phyloP scores from a whole-genome alignment of 37 sponge, comb jelly and placozoan species.

The Beroe forskalii region DNA sequence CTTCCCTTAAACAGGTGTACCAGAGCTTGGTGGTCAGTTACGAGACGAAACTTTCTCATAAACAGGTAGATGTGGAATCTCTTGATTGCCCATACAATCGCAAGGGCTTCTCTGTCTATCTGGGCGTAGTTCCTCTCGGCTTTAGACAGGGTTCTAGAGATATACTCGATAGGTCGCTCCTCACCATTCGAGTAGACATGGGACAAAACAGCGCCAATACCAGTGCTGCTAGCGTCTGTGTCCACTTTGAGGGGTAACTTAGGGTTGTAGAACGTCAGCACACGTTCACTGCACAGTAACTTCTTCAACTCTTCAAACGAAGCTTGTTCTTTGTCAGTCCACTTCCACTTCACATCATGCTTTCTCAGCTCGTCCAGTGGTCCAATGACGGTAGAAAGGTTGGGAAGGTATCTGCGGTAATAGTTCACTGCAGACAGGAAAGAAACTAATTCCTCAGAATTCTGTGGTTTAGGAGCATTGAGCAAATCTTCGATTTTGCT shows the following conservation, averaged over 20 bases:
- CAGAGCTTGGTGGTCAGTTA: not conserved
- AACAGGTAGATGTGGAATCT: not conserved
- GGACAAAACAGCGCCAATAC: slow-evolving; percentile 68
- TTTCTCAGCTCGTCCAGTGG: slow-evolving; percentile 66
- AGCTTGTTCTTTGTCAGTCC: slow-evolving; percentile 64
- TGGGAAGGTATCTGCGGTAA: slow-evolving; percentile 65
- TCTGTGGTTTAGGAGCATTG: slow-evolving; percentile 58
- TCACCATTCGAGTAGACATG: slow-evolving; percentile 63
- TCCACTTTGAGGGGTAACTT: slow-evolving; percentile 62
- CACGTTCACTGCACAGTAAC: slow-evolving; percentile 26
- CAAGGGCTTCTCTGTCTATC: slow-evolving; percentile 63
- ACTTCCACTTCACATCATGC: slow-evolving; percentile 4
- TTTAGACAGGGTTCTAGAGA: slow-evolving; percentile 33
- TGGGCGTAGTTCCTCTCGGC: slow-evolving; percentile 63
- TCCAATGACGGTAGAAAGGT: slow-evolving; percentile 63
- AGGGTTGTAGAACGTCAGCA: slow-evolving; percentile 64
- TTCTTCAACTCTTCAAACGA: slow-evolving; percentile 65
- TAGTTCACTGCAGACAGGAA: slow-evolving; percentile 67
- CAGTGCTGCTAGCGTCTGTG: slow-evolving; percentile 67
- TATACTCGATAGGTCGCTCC: slow-evolving; percentile 63
- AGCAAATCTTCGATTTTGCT: slow-evolving; percentile 44
- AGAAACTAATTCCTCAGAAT: slow-evolving; percentile 48
- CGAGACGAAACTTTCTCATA: not conserved
- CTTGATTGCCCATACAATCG: slow-evolving; percentile 11
- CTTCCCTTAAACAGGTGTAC: not conserved